Evolutionary conservation across 2,113 vertebrate genomes (phyloP), one percentile per base, ranked within the genome.

Genomic region (Sylvia atricapilla): DNA sequence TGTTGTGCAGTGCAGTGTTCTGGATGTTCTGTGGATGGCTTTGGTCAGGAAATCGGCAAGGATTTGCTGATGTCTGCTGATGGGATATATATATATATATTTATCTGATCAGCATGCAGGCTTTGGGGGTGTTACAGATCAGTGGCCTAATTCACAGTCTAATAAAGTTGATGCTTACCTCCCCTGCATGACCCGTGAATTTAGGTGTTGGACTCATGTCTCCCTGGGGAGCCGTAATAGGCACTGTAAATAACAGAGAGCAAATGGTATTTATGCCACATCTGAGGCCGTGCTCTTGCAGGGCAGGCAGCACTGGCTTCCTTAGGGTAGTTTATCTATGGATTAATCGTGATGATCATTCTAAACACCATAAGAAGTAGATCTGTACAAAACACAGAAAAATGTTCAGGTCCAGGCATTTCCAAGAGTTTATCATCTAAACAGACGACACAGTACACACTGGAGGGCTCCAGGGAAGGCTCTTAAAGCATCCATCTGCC

Each of bases 361-460:
- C 93, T 75, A 89, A 95, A 70, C 80, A 62, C 60, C 6, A 0
- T 78, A 70, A 92, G 84, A 72, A 81, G 68, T 39, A 90, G 22
- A 89, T 53, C 80, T 86, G 80, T 43, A 55, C 79, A 80, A 90
- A 95, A 78, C 55, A 88, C 43, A 92, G 69, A 80, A 89, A 95
- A 93, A 92, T 69, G 39, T 74, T 67, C 43, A 13, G 16, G 30
- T 63, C 55, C 64, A 78, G 56, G 56, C 55, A 63, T 93, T 94
- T 90, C 21, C n/a, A 95, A 72, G 83, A 77, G 64, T 96, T 95
- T 87, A 59, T 93, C 64, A 86, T 92, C 86, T 63, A 89, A 90
- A 86, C 19, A 89, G 83, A 84, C 52, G 77, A 59, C 31, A 55
- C 1, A 4, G 44, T 78, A 60, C 24, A 2, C 58, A 64, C 41